phyloP scores from a whole-genome alignment of 1,140 invertebrate genomes.

The Plutomurus gul region DNA sequence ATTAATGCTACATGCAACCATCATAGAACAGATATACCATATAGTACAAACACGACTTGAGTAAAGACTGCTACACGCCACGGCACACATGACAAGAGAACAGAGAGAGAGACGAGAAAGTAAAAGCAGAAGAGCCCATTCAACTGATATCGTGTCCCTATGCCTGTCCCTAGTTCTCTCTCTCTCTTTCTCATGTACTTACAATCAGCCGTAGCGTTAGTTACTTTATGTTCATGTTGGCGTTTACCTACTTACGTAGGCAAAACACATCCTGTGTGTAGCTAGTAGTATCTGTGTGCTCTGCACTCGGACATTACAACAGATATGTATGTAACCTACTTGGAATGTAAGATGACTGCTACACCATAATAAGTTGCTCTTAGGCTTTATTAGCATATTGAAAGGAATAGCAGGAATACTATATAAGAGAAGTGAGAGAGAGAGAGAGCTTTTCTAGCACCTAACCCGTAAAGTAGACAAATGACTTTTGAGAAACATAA shows the following conservation, averaged over 20 bases:
- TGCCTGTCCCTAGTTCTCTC: not conserved
- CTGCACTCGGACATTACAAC: not conserved
- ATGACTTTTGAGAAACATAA: not conserved
- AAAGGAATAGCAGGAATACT: not conserved
- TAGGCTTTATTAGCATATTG: constrained; percentile 16
- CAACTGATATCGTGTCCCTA: not conserved
- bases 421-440: too few species aligned
- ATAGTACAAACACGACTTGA: not conserved
- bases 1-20: not conserved
- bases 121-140: constrained; percentile 1
- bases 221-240: constrained; percentile 19
- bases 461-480: not conserved
- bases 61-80: not conserved
- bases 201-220: not conserved
- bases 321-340: too few species aligned
- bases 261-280: not conserved
- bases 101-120: not conserved
- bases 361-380: constrained; percentile 16
- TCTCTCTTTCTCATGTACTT: not conserved
- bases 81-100: not conserved
- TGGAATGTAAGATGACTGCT: too few species aligned
- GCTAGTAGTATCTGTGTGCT: not conserved
- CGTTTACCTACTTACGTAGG: constrained; percentile 13
- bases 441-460: not conserved
- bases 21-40: not conserved